These are phyloP conservation scores for Agrypnus murinus DNA, from an alignment of 2,888 invertebrate genomes.

Conservation along the genomic window DNA sequence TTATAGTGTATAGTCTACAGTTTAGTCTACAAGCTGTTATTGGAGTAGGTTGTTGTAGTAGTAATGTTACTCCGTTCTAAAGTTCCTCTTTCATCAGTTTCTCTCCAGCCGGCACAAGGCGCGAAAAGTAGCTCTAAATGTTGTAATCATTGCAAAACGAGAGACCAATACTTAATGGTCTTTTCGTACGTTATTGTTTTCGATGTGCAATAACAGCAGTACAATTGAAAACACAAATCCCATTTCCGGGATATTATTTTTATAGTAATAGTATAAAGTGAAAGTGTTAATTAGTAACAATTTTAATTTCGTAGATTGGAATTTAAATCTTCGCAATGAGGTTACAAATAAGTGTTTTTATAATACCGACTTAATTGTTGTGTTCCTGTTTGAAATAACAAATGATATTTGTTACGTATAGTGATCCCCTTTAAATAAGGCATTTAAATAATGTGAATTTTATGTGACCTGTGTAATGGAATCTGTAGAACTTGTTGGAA, in stretches of 20 bases:
- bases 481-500: no score
- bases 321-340: slow-evolving; percentile 5
- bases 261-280: slow-evolving; percentile 10
- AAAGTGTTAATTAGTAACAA: slow-evolving; percentile 36
- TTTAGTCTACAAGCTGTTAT: slow-evolving; percentile 18
- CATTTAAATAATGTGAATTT: no score
- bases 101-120: no score
- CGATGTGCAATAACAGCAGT: slow-evolving; percentile 14
- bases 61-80: no score
- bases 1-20: slow-evolving; percentile 16
- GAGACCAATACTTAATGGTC: not conserved
- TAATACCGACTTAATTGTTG: not conserved
- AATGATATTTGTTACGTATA: no score
- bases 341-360: slow-evolving; percentile 5
- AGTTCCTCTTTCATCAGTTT: not conserved
- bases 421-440: no score
- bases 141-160: slow-evolving; percentile 13
- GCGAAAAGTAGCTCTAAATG: not conserved
- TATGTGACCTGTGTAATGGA: no score
- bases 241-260: slow-evolving; percentile 20
- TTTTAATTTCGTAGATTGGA: slow-evolving; percentile 10
- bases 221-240: slow-evolving; percentile 1
- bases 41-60: no score
- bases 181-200: slow-evolving; percentile 13
- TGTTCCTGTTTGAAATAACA: no score